Percentiles rank a stretch among this genome's conserved stretches.
phyloP scores from a whole-genome alignment of 2,888 invertebrate species.

The Apamea monoglypha region DNA sequence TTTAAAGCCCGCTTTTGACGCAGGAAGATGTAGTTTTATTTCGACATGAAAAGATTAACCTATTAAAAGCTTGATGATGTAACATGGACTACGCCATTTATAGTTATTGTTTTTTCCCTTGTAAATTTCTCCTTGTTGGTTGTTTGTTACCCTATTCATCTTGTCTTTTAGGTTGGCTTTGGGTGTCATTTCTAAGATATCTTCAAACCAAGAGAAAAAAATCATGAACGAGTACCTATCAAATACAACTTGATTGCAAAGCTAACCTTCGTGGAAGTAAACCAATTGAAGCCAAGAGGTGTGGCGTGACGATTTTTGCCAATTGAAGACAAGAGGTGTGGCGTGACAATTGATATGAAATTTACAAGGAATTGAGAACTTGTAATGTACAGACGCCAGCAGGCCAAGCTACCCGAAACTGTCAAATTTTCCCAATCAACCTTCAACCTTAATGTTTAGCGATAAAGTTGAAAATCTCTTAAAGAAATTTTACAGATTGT shows the following conservation, averaged over 20 bases:
- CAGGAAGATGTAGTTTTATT: slow-evolving; percentile 49
- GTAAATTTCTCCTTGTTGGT: neutral
- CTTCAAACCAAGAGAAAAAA: neutral
- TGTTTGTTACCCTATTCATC: neutral
- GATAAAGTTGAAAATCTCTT: too few species aligned
- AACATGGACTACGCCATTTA: slow-evolving; percentile 18
- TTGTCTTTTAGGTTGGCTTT: neutral
- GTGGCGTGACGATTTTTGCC: slow-evolving; percentile 3
- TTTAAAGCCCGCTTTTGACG: slow-evolving; percentile 61
- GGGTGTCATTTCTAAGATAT: neutral
- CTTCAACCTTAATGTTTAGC: too few species aligned
- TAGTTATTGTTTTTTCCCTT: neutral
- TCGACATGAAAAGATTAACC: slow-evolving; percentile 49
- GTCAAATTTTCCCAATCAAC: too few species aligned
- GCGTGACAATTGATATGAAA: slow-evolving; percentile 12
- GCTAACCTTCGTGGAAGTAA: slow-evolving; percentile 14
- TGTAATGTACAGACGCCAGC: neutral
- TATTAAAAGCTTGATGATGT: slow-evolving; percentile 32
- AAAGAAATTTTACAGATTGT: too few species aligned
- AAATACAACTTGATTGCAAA: slow-evolving; percentile 4
- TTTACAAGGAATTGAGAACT: slow-evolving; percentile 22
- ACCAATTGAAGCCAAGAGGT: slow-evolving; percentile 26
- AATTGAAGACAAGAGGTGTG: slow-evolving; percentile 24
- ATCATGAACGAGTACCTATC: neutral
- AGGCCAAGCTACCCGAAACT: too few species aligned